Base-by-base conservation (phyloP, 2,888 invertebrate genomes). In the Agrenia bidenticulata region DNA sequence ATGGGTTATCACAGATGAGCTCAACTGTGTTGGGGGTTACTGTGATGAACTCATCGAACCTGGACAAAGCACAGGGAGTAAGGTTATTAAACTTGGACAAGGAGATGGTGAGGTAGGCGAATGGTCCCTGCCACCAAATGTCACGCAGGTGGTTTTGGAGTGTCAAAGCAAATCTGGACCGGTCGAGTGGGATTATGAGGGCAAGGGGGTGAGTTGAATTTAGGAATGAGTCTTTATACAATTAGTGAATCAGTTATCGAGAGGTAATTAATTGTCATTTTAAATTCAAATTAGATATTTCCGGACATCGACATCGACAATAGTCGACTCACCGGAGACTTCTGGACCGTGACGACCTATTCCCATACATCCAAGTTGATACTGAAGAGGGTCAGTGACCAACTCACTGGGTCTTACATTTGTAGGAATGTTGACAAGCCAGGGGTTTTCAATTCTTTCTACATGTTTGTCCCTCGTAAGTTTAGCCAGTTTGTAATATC, bases 381-480 rank as follows among this genome's bases (percentile, higher is more conserved):
- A 11, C 53, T 70, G n/a, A 63, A 61, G 19, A 61, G 26, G 1
- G 59, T 67, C 4, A 63, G 61, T 37, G 70, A 70, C 37, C 45
- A 57, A 17, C 24, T 70, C 2, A 67, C 67, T 13, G 70, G 70
- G 23, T 65, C 60, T 53, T 70, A 64, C 50, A 65, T 57, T 15
- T 70, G 70, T 27, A 59, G 63, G 26, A 65, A 61, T 37, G 54
- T 67, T 19, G 70, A 67, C 37, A 67, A 66, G 32, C 19, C 64
- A 1, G 60, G 27, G 4, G 60, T 63, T 23, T 57, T 65, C 1
- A 70, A 70, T 51, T 63, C 65, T 2, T 70, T 70, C 51, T 63
- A 70, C 32, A 49, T 70, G 54, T 70, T 70, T 63, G 70, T 67
- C 13, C 70, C 70, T 53, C 70, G 70, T 70, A 58, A 53, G 70